A percentile compares a stretch with the other conserved stretches of the same genome.
Evolutionary conservation across 35 echinoderm and acorn worm species (phyloP).

Genomic region (Strongylocentrotus purpuratus): DNA sequence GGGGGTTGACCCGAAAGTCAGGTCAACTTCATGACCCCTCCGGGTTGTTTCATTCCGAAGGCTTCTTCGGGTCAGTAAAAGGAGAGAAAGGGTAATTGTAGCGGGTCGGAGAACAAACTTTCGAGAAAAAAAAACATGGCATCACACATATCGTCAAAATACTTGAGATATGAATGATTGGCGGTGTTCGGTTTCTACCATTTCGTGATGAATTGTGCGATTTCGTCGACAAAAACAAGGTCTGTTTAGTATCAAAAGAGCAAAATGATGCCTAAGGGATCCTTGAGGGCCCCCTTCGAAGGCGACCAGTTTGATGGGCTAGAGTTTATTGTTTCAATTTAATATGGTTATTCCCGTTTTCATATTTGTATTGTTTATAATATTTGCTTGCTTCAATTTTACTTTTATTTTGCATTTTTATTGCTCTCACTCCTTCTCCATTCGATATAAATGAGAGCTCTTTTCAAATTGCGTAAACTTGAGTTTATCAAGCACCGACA

Average conservation of each 20-base stretch:
- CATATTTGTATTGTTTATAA: not conserved
- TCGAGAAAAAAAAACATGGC: not conserved
- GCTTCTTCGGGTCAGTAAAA: not conserved
- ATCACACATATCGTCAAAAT: not conserved
- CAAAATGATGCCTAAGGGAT: not conserved
- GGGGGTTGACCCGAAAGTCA: not conserved
- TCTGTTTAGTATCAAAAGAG: not conserved
- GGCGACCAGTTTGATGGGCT: not conserved
- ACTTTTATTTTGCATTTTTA: not conserved
- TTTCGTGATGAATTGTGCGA: constrained; percentile 2
- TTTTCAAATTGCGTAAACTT: not conserved
- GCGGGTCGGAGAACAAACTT: not conserved
- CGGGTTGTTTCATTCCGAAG: not conserved
- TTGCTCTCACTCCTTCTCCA: not conserved
- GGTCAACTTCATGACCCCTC: not conserved
- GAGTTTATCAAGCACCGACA: not conserved
- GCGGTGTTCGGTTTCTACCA: not conserved
- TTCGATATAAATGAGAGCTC: not conserved
- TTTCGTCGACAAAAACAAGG: not conserved
- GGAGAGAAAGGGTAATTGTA: not conserved
- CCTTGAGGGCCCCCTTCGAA: not conserved
- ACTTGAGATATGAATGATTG: constrained; percentile 18
- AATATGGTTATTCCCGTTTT: not conserved
- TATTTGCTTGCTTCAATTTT: not conserved
- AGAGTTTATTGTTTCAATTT: not conserved